Conservation (phyloP, 2,113 vertebrate genomes). For the Aphyosemion australe region DNA sequence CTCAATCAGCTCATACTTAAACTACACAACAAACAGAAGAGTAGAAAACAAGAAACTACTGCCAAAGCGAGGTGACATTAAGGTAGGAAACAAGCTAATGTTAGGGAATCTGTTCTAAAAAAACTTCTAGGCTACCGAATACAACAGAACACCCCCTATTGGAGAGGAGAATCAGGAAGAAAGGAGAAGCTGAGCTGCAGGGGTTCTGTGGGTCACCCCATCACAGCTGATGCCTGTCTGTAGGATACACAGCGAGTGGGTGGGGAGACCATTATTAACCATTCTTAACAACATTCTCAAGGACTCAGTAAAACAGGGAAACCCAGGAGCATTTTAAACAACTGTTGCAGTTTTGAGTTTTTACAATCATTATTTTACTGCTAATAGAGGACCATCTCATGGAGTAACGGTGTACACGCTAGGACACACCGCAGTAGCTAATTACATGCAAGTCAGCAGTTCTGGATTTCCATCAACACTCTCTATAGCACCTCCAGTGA, state of each 20-base stretch:
- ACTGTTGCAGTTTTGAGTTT: slow-evolving; percentile 11
- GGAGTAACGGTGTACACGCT: slow-evolving; percentile 16
- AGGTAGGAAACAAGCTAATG: background rate
- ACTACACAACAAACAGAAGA: slow-evolving; percentile 1
- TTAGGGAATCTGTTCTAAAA: too few relatives aligned
- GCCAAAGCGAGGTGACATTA: background rate
- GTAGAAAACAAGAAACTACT: slow-evolving; percentile 1
- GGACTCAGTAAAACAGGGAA: slow-evolving; percentile 39
- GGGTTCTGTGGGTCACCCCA: slow-evolving; percentile 56
- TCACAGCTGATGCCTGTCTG: slow-evolving; percentile 56
- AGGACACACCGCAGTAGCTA: slow-evolving; percentile 41
- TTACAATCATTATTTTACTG: background rate
- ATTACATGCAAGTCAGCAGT: slow-evolving; percentile 67
- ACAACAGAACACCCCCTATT: slow-evolving; percentile 24
- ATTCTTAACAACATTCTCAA: slow-evolving; percentile 29
- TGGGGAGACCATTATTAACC: slow-evolving; percentile 9
- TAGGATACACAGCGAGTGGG: slow-evolving; percentile 38
- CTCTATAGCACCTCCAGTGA: slow-evolving; percentile 65
- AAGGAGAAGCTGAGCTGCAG: slow-evolving; percentile 53
- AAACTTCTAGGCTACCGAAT: background rate
- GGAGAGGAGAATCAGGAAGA: slow-evolving; percentile 33
- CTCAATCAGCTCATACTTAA: background rate
- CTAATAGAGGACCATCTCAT: background rate
- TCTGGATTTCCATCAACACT: slow-evolving; percentile 54
- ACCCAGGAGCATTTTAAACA: slow-evolving; percentile 1